Evolutionary conservation across 1,140 invertebrate genomes (phyloP), one percentile per base, ranked within the genome.

Genomic region (Drosophila mojavensis): DNA sequence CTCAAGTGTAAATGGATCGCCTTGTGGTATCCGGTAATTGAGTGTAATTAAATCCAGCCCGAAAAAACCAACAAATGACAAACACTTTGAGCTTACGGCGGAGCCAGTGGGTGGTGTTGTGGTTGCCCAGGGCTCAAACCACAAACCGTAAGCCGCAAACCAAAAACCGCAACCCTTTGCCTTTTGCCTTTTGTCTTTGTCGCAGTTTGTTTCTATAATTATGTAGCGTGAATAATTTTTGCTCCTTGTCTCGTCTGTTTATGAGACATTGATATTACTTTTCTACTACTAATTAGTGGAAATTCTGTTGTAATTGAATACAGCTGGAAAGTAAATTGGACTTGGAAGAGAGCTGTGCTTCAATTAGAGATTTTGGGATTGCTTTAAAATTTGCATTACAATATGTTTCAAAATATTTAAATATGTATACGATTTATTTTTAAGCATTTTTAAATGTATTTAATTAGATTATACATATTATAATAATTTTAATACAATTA

Each of bases 141-240:
- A 48, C 4, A 61, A 55, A 17, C 36, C 28, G 36, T 1, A 61
- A 50, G 7, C 45, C 28, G 6, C 33, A 33, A 30, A 28, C 10
- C 30, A 11, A 30, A 26, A 28, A 17, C 47, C 48, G 51, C 68
- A 80, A 78, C 79, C 70, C 78, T 74, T 88, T 76, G 48, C 54
- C 60, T 65, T 47, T 28, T 68, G 53, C n/a, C 48, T 54, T 53
- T 61, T 50, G 39, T 5, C 24, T 51, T 48, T 51, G 67, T 63
- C 66, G 71, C 69, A 63, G 78, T 78, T 78, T 85, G 76, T 50
- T 50, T 50, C 79, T 82, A 86, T 91, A 91, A 91, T 91, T 91
- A 91, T 91, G 79, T 73, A 72, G 89, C 84, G 84, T 91, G 81
- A 91, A 91, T 91, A 91, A 91, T 91, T 91, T 66, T 36, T 60